Base-by-base conservation (phyloP, 2,113 vertebrate species). In the Hippocampus barbouri region DNA sequence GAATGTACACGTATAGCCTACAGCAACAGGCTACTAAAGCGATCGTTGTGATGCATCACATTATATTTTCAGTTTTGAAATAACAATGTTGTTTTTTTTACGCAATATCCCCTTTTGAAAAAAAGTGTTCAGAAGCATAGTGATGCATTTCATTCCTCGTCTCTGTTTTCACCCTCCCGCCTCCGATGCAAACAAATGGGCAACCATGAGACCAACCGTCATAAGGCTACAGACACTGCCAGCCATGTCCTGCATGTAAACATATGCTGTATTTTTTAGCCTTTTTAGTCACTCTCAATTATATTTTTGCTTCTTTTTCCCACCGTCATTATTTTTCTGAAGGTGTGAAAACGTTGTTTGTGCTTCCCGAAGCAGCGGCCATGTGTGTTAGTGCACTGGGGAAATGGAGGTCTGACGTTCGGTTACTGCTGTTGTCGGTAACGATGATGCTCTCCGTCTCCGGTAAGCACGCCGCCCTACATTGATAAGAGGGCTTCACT, bases 191-290 rank as follows among this genome's bases (percentile, higher is more conserved):
- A 53, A 68, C 27, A n/a, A 21, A 11, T 60, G 78, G 65, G 51
- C 74, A 92, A 88, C 89, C 92, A 80, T 70, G 71, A 86, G 80
- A 92, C 40, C 89, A 90, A 91, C 79, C 77, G 15, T 77, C 82
- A 71, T 53, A 62, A 73, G 76, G 87, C 89, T 90, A 89, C 85
- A 89, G 90, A 85, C 92, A 91, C 90, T 90, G 92, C 89, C 91
- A 89, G 85, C 88, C 87, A 83, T 79, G 82, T 84, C 78, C 84
- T 84, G 89, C 88, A 89, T 86, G 79, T 88, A 71, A 89, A 79
- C 85, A 75, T 82, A 81, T 62, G 57, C 34, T 61, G 69, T 75
- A 54, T 47, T 47, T 73, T 79, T 77, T 76, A 77, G 61, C 75
- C 56, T 88, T 83, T 70, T 65, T 79, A 82, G 25, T 25, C 14